These are phyloP conservation scores for Heterocephalus glaber DNA, from an alignment of 2,113 vertebrate genomes.

Conservation along the genomic window DNA sequence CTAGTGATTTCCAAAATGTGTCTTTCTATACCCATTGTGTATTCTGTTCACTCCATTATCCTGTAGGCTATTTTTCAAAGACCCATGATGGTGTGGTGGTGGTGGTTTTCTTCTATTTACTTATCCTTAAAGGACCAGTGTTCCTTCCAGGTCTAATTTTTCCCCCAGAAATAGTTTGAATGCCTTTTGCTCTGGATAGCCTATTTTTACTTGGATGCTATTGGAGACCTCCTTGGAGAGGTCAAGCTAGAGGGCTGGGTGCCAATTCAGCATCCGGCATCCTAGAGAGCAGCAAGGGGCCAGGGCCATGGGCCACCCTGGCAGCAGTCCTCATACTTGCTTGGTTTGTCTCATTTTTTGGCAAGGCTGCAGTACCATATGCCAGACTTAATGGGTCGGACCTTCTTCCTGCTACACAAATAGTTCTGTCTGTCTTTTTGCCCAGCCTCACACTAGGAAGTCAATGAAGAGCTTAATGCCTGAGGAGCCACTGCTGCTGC, in stretches of 20 bases:
- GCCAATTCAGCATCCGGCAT: conserved; percentile 63
- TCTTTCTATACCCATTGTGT: neutral
- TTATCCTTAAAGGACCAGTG: conserved; percentile 35
- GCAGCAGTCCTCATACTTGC: conserved; percentile 51
- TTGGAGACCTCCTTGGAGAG: conserved; percentile 57
- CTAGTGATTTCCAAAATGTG: neutral
- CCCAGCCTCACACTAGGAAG: conserved; percentile 48
- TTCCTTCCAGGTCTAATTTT: conserved; percentile 35
- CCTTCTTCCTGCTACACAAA: conserved; percentile 73
- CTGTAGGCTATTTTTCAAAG: conserved; percentile 54
- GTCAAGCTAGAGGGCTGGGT: conserved; percentile 46
- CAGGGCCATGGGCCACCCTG: conserved; percentile 52
- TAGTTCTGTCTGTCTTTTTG: conserved; percentile 62
- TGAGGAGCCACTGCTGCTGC: neutral
- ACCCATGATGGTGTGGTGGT: neutral
- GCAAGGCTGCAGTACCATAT: conserved; percentile 50
- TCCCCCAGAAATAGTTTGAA: conserved; percentile 52
- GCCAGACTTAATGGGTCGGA: conserved; percentile 66
- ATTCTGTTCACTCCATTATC: neutral
- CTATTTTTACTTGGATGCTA: conserved; percentile 54
- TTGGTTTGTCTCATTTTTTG: conserved; percentile 69
- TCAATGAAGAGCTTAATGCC: neutral
- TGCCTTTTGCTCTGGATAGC: conserved; percentile 29
- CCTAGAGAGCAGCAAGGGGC: conserved; percentile 7
- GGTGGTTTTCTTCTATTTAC: conserved; percentile 31